A percentile compares a stretch with the other conserved stretches of the same genome.
Evolutionary conservation across 2,888 invertebrate genomes (phyloP).

Genomic region (Trissolcus brochymenae): DNA sequence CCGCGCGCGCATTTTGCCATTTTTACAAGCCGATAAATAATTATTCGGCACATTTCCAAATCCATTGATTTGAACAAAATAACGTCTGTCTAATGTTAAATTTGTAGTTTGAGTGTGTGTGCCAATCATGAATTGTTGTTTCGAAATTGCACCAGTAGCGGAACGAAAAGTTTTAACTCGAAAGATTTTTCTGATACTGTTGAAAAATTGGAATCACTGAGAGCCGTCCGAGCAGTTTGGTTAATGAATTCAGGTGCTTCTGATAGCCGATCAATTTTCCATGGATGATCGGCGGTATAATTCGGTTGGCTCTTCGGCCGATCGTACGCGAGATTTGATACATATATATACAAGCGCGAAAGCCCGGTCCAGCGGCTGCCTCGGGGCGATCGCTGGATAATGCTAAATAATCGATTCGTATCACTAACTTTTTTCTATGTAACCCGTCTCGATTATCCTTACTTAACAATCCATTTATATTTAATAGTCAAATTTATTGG

Average conservation of each 20-base stretch:
- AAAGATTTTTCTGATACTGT: constrained; percentile 1
- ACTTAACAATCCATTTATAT: constrained; percentile 44
- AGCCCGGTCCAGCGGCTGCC: constrained; percentile 17
- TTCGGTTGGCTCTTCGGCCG: constrained; percentile 65
- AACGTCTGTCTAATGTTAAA: no score
- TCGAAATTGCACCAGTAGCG: constrained; percentile 7
- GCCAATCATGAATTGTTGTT: no score
- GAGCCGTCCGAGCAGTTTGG: constrained; percentile 18
- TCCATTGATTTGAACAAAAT: no score
- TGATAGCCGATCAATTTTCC: constrained; percentile 39
- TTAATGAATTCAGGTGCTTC: constrained; percentile 37
- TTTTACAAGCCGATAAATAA: constrained; percentile 3
- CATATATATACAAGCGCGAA: constrained; percentile 11
- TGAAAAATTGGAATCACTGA: constrained; percentile 16
- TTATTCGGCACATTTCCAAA: no score
- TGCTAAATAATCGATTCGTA: constrained; percentile 37
- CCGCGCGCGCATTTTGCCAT: constrained; percentile 11
- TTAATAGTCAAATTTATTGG: constrained; percentile 21
- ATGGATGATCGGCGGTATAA: constrained; percentile 59
- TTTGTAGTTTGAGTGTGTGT: no score
- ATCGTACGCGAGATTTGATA: constrained; percentile 67
- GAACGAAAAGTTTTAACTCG: constrained; percentile 1
- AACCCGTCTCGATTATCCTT: constrained; percentile 20
- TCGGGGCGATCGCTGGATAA: constrained; percentile 21
- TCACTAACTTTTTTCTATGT: constrained; percentile 24